These are phyloP conservation scores for Micropoecilia bifurca DNA, from an alignment of 2,797 vertebrate species.

Conservation along the genomic window DNA sequence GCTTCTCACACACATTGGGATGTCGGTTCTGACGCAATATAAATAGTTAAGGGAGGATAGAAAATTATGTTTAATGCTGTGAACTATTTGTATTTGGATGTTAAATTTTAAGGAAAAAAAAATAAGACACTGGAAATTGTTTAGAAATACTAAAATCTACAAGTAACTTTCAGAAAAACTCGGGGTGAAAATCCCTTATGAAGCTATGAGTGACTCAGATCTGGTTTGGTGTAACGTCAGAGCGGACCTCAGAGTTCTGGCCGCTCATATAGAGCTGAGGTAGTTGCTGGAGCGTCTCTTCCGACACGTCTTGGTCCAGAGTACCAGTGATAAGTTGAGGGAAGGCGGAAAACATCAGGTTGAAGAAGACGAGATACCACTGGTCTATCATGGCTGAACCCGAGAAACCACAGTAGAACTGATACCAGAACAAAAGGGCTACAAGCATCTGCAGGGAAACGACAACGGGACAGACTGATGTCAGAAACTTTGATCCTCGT, in stretches of 20 bases:
- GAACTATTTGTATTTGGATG: neutral
- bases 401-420: conserved; percentile 98
- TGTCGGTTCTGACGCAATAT: neutral
- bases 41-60: neutral
- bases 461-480: neutral
- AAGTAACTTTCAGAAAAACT: neutral
- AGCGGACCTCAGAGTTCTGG: conserved; percentile 92
- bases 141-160: neutral
- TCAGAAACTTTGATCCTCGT: neutral
- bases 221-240: neutral
- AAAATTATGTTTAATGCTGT: neutral
- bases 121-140: neutral
- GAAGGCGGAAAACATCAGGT: conserved; percentile 97
- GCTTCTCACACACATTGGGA: neutral
- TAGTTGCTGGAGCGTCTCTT: conserved; percentile 86
- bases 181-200: neutral
- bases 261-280: conserved; percentile 94
- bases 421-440: conserved; percentile 97
- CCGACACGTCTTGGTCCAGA: conserved; percentile 93
- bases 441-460: conserved; percentile 92
- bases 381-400: conserved; percentile 97
- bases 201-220: neutral
- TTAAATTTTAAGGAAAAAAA: neutral
- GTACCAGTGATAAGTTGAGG: conserved; percentile 97
- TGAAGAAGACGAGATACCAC: conserved; percentile 99